These are phyloP conservation scores for Thamnophis sirtalis DNA, from an alignment of 2,113 vertebrate genomes.

Conservation along the genomic window DNA sequence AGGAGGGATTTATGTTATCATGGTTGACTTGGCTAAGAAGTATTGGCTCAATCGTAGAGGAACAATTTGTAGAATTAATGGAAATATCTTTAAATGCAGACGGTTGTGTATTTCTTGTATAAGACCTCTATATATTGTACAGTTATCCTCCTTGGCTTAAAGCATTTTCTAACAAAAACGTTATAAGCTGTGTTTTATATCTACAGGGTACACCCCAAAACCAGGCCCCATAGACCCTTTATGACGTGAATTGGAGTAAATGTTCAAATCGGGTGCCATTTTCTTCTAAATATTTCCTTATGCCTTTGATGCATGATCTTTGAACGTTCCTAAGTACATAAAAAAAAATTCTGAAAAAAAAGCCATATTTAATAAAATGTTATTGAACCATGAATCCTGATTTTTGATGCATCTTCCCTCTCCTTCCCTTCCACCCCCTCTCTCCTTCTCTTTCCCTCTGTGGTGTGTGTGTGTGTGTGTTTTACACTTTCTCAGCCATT, in stretches of 20 bases:
- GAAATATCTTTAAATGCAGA: background rate
- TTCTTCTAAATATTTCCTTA: background rate
- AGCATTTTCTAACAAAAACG: background rate
- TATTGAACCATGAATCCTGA: background rate
- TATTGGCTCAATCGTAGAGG: background rate
- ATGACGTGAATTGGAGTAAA: background rate
- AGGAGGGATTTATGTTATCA: background rate
- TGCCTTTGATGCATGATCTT: background rate
- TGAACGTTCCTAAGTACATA: background rate
- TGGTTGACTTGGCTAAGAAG: background rate
- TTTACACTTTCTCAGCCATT: background rate
- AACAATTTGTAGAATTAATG: background rate
- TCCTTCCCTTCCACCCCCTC: background rate
- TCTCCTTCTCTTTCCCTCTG: background rate
- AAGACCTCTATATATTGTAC: background rate
- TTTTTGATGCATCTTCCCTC: background rate
- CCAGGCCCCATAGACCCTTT: background rate
- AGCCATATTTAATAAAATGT: background rate
- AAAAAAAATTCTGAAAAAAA: background rate
- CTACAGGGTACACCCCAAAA: background rate
- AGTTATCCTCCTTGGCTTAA: background rate
- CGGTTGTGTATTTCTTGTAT: background rate
- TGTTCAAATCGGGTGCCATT: background rate
- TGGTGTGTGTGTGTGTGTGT: background rate
- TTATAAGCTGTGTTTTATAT: background rate